These are phyloP conservation scores for Diarsia rubi DNA, from an alignment of 2,888 invertebrate species.

Conservation along the genomic window DNA sequence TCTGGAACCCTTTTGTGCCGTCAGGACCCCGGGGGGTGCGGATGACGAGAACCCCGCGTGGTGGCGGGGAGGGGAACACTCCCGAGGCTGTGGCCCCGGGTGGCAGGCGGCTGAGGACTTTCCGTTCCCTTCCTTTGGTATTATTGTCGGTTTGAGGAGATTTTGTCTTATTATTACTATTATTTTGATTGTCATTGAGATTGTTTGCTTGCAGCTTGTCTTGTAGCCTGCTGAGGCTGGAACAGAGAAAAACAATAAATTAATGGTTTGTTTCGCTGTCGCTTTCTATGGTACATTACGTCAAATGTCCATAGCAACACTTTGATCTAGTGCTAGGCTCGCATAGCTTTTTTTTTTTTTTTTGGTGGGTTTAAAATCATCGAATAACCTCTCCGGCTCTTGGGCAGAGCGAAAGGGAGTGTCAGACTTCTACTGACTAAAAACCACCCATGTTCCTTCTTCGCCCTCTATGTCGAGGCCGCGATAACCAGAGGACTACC, in stretches of 20 bases:
- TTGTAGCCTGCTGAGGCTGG: slow-evolving; percentile 85
- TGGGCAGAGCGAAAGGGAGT: too few relatives aligned
- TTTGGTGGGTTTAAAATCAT: too few relatives aligned
- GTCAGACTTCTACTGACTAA: too few relatives aligned
- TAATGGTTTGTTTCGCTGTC: neutral
- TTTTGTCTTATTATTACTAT: slow-evolving; percentile 78
- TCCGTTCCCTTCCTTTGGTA: slow-evolving; percentile 85
- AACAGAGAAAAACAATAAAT: slow-evolving; percentile 63
- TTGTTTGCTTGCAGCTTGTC: slow-evolving; percentile 87
- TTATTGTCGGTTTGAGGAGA: slow-evolving; percentile 79
- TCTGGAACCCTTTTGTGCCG: slow-evolving; percentile 91
- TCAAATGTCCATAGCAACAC: neutral
- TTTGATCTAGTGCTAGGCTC: neutral
- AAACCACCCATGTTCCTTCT: too few relatives aligned
- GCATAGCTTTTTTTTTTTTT: too few relatives aligned
- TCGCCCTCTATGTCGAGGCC: too few relatives aligned
- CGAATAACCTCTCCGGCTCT: too few relatives aligned
- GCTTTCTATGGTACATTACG: neutral
- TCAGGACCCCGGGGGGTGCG: slow-evolving; percentile 95
- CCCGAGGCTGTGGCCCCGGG: slow-evolving; percentile 81
- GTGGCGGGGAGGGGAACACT: slow-evolving; percentile 86
- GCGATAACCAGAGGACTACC: too few relatives aligned
- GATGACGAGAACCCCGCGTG: slow-evolving; percentile 91
- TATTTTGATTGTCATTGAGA: slow-evolving; percentile 82
- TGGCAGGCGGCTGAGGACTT: slow-evolving; percentile 84